Base-by-base conservation (phyloP, 2,888 invertebrate species). In the Mesoligia furuncula region DNA sequence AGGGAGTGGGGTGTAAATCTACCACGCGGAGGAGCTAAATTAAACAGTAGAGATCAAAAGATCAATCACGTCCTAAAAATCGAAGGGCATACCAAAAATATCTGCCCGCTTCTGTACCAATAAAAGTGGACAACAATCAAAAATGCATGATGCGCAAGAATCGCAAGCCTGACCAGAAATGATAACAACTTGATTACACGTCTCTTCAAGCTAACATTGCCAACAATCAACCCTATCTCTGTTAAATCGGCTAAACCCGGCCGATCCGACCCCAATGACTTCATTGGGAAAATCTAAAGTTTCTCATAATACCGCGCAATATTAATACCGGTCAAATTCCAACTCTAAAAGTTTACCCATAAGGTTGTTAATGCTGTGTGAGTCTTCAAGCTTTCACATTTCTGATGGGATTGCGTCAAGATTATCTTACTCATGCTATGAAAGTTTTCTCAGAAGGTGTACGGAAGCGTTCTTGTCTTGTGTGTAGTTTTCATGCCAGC, bases 381-480 rank as follows among this genome's bases (percentile, higher is more conserved):
- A 24, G 69, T 69, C 64, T 80, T 68, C 69, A 83, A 88, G 88
- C 88, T 88, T 88, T 88, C 88, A 88, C 88, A 88, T 86, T 71
- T 75, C 82, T 79, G 81, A 77, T 83, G 87, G 80, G 84, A 82
- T 88, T 88, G 88, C 88, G 85, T 88, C 88, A 87, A 88, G 87
- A 86, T 87, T 75, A 88, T 85, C 86, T 88, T 87, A 86, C 81
- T 88, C 87, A 87, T 83, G 78, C 80, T 81, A 88, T 83, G 86
- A 88, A 88, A 88, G 88, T 88, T 88, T 88, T 87, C 87, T 86
- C 74, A 79, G 87, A 86, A 88, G 67, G 42, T 68, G 67, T 77
- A 39, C 86, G 86, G 86, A 86, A 86, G 80, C 75, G 68, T 80
- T 75, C 62, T 70, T 27, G 73, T 57, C 42, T 57, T 57, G 66